Conservation (phyloP, 2,888 invertebrate genomes). For the Drosophila kuntzei region DNA sequence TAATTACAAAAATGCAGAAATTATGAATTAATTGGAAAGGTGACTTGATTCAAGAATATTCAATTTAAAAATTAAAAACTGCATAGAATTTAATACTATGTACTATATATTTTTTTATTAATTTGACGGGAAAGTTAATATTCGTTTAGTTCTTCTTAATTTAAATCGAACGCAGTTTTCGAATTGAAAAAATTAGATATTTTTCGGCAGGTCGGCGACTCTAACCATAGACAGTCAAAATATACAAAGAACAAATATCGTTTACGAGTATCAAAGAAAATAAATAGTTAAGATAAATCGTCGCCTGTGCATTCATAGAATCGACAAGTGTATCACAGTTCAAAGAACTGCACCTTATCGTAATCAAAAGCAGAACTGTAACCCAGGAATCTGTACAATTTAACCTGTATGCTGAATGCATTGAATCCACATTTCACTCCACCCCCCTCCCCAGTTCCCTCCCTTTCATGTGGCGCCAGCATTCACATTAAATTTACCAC, state of each 20-base stretch:
- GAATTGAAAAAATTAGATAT: too few species aligned
- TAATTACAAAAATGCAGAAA: too few species aligned
- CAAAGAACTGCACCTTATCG: constrained; percentile 46
- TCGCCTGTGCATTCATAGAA: neutral
- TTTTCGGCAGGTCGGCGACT: too few species aligned
- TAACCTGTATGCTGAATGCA: constrained; percentile 41
- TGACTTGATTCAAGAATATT: too few species aligned
- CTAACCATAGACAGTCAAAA: too few species aligned
- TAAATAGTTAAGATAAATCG: constrained; percentile 10
- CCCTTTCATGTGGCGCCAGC: neutral
- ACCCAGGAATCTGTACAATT: constrained; percentile 34
- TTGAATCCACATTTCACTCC: constrained; percentile 1
- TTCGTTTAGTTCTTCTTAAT: too few species aligned
- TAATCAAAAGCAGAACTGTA: constrained; percentile 27
- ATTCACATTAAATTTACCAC: constrained; percentile 58
- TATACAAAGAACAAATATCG: neutral
- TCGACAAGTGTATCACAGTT: constrained; percentile 38
- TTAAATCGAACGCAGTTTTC: too few species aligned
- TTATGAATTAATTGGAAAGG: too few species aligned
- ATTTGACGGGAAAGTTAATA: too few species aligned
- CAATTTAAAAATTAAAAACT: too few species aligned
- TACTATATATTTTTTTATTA: too few species aligned
- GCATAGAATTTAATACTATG: too few species aligned
- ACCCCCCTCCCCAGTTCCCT: neutral
- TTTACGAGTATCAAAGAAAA: neutral